A percentile compares a stretch with the other conserved stretches of the same genome.
These are phyloP conservation scores for Coelopa pilipes DNA, from an alignment of 2,888 invertebrate genomes.

Conservation along the genomic window DNA sequence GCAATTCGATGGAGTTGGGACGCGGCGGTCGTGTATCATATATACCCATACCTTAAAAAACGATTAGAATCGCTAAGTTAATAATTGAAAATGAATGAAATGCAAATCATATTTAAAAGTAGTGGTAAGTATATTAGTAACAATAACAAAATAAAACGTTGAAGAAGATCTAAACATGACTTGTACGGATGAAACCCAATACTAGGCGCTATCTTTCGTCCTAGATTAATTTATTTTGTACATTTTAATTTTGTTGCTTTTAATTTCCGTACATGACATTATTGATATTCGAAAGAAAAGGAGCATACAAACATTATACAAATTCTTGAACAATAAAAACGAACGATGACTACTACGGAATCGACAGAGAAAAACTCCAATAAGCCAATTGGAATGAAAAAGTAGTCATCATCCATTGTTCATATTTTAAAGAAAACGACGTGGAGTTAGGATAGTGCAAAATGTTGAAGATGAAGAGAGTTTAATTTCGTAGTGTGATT, in stretches of 20 bases:
- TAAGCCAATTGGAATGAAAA: neutral
- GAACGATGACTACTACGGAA: slow-evolving; percentile 14
- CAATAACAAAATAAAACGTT: slow-evolving; percentile 15
- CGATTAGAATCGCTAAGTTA: neutral
- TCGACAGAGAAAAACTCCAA: neutral
- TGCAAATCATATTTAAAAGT: neutral
- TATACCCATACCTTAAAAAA: slow-evolving; percentile 69
- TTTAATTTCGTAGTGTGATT: neutral
- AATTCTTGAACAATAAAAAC: neutral
- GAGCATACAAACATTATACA: slow-evolving; percentile 18
- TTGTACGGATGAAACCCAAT: slow-evolving; percentile 23
- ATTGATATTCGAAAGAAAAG: slow-evolving; percentile 5
- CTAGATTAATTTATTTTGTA: neutral
- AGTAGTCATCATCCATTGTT: neutral
- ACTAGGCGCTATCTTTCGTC: neutral
- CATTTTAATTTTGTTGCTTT: slow-evolving; percentile 4
- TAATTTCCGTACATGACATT: slow-evolving; percentile 15
- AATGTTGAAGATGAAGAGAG: slow-evolving; percentile 17
- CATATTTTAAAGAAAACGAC: neutral
- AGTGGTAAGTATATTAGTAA: slow-evolving; percentile 3
- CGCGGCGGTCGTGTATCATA: slow-evolving; percentile 77
- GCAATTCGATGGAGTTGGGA: slow-evolving; percentile 88
- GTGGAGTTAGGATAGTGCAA: neutral
- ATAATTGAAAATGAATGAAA: slow-evolving; percentile 13
- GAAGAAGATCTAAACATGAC: slow-evolving; percentile 9